A percentile compares a stretch with the other conserved stretches of the same genome.
Conservation (phyloP, 2,888 invertebrate species). For the Epistrophe grossulariae region DNA sequence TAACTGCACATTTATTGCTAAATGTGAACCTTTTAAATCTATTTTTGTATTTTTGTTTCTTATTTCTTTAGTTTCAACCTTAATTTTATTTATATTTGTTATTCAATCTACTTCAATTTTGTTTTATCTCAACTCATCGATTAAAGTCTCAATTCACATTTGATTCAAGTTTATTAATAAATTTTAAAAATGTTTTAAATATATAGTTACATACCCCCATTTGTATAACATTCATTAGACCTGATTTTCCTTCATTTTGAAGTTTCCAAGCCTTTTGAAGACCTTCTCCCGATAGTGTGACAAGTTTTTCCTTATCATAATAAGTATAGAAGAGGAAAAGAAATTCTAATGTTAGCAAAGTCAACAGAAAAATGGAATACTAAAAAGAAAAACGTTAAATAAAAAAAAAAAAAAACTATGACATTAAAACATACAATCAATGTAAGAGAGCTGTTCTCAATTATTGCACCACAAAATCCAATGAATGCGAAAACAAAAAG, state of each 20-base stretch:
- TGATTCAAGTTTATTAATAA: too few species aligned
- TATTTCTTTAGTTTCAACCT: too few species aligned
- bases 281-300: neutral
- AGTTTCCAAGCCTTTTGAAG: neutral
- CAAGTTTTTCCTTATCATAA: neutral
- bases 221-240: neutral
- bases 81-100: too few species aligned
- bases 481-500: neutral
- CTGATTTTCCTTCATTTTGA: neutral
- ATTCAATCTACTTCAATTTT: too few species aligned
- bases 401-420: neutral
- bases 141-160: too few species aligned
- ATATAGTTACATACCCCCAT: neutral
- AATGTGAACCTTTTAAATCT: too few species aligned
- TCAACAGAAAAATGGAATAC: constrained; percentile 1
- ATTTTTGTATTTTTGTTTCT: too few species aligned
- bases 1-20: too few species aligned
- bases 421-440: neutral
- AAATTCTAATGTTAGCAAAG: neutral
- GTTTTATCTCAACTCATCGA: too few species aligned
- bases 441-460: neutral
- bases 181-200: too few species aligned
- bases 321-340: neutral
- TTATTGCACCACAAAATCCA: neutral
- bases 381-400: neutral